Conservation (phyloP, 2,888 invertebrate species). For the Actias luna region DNA sequence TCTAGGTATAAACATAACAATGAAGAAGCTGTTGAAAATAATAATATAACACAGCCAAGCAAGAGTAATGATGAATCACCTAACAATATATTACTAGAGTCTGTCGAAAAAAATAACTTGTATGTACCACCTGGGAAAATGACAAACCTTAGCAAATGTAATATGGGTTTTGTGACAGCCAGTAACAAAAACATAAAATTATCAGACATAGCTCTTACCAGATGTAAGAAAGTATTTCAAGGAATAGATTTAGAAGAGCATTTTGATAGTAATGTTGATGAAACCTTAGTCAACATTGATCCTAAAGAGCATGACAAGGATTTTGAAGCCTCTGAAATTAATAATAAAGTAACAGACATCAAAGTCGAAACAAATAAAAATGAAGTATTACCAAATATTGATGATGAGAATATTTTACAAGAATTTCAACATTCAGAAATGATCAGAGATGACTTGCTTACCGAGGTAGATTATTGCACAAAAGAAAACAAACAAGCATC, state of each 20-base stretch:
- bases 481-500: not conserved
- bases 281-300: constrained; percentile 1
- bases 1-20: not conserved
- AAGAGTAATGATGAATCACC: not conserved
- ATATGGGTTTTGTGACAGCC: constrained; percentile 52
- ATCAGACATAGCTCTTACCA: constrained; percentile 39
- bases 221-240: constrained; percentile 39
- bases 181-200: constrained; percentile 49
- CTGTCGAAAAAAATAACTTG: not conserved
- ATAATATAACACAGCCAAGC: not conserved
- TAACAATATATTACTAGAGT: not conserved
- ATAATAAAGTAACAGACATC: constrained; percentile 17
- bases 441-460: constrained; percentile 28
- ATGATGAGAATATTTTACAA: constrained; percentile 44
- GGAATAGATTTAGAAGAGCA: constrained; percentile 31
- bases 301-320: constrained; percentile 13
- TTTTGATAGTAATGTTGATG: not conserved
- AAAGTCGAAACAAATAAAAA: constrained; percentile 22
- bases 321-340: not conserved
- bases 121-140: not conserved
- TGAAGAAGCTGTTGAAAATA: not conserved
- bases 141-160: not conserved
- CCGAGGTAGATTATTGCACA: not conserved
- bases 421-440: constrained; percentile 47
- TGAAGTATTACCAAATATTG: constrained; percentile 31